Evolutionary conservation across 2,888 invertebrate genomes (phyloP), one percentile per base, ranked within the genome.

Genomic region (Syrista parreyssii): DNA sequence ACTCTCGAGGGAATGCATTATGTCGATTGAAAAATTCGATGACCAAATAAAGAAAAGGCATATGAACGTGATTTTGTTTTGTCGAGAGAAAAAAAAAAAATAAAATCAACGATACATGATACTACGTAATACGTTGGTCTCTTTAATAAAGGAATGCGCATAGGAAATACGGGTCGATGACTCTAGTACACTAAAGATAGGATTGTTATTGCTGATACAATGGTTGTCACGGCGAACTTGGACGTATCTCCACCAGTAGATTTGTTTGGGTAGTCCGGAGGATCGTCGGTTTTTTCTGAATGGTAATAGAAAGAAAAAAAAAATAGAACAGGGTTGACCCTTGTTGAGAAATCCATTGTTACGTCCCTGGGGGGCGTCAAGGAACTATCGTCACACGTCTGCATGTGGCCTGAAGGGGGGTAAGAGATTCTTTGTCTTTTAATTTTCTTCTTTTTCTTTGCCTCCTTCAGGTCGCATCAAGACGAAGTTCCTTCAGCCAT

Each of bases 261-360:
- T 84, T 83, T 76, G 85, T 87, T 77, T 85, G 86, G 82, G 87
- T 87, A 86, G 88, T 91, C 89, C 89, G 85, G 83, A 84, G 85
- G 83, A 86, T 78, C 82, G 88, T 85, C 88, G 85, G 86, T 81
- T 86, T 90, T 89, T 88, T 91, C 90, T 91, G 87, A 88, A 91
- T 90, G 89, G 88, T 90, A 90, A 90, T 55, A 23, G 55, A 55
- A 55, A 55, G 55, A 55, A 55, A 6, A 23, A 55, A 36, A 55
- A 55, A 55, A 55, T 55, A 55, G 55, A 55, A 23, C 55, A 55
- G 23, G 55, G 55, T 55, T 84, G 84, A 84, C 87, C 86, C 83
- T 83, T 86, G 82, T 86, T 84, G 82, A 88, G 81, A 83, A 78
- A 77, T 76, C 76, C 75, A 75, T 76, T 31, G 55, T 34, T 15